Conservation (phyloP, 2,113 vertebrate species). For the Bubalus kerabau region DNA sequence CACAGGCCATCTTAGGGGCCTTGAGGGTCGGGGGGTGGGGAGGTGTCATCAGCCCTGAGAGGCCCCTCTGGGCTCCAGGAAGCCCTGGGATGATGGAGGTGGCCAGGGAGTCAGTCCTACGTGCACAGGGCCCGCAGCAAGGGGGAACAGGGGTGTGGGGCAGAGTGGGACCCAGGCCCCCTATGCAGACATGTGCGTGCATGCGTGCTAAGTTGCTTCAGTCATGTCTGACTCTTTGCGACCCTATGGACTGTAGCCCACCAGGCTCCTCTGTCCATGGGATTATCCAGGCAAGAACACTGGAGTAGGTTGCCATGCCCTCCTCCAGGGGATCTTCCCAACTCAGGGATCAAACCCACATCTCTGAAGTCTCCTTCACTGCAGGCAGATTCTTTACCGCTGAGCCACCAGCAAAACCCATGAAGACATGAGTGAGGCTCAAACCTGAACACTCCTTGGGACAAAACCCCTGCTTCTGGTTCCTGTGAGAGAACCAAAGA, state of each 20-base stretch:
- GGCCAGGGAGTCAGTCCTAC: neutral
- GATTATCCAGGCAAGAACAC: neutral
- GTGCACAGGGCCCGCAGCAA: neutral
- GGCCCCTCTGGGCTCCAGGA: neutral
- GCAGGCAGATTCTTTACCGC: neutral
- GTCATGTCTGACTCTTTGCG: neutral
- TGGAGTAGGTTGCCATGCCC: neutral
- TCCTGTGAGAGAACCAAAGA: neutral
- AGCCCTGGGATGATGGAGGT: neutral
- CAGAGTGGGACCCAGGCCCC: neutral
- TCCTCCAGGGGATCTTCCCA: neutral
- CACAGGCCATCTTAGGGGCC: neutral
- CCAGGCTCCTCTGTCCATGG: neutral
- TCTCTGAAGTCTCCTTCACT: neutral
- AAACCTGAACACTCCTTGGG: neutral
- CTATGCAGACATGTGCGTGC: neutral
- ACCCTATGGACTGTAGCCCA: neutral
- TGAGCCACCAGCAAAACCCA: neutral
- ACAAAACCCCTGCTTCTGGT: neutral
- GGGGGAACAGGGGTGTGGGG: neutral
- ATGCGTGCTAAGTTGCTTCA: fast-evolving
- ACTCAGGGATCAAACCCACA: neutral
- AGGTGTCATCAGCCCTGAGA: neutral
- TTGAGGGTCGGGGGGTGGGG: fast-evolving
- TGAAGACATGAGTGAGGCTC: neutral